These are phyloP conservation scores for Holothuria glaberrima DNA, from an alignment of 35 echinoderm and acorn worm species.

Conservation along the genomic window DNA sequence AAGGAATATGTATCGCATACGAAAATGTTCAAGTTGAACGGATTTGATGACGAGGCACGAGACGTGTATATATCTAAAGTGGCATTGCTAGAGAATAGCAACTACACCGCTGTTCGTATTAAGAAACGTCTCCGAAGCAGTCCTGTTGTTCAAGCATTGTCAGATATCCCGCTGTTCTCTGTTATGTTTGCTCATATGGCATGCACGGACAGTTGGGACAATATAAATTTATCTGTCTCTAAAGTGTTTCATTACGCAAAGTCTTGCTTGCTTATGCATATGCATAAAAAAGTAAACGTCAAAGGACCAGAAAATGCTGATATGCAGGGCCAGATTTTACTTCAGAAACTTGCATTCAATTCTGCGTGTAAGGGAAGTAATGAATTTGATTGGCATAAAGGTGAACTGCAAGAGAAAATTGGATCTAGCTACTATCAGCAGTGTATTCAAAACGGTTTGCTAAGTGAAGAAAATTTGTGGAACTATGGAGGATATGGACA, in stretches of 20 bases:
- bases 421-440: background rate
- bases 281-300: background rate
- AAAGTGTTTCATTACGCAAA: background rate
- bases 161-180: background rate
- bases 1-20: background rate
- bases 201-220: background rate
- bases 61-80: background rate
- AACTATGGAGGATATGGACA: too few relatives aligned
- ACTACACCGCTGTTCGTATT: background rate
- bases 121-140: background rate
- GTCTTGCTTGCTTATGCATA: conserved; percentile 7
- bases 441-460: background rate
- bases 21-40: background rate
- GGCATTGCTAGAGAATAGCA: background rate
- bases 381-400: background rate
- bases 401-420: background rate
- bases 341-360: background rate
- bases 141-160: background rate
- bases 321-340: background rate
- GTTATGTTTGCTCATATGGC: background rate
- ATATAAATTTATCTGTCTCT: background rate
- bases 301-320: background rate
- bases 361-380: background rate
- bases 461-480: background rate
- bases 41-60: background rate